Percentiles rank a stretch among this genome's conserved stretches.
Conservation (phyloP, 2,888 invertebrate genomes). For the Trilocha varians region DNA sequence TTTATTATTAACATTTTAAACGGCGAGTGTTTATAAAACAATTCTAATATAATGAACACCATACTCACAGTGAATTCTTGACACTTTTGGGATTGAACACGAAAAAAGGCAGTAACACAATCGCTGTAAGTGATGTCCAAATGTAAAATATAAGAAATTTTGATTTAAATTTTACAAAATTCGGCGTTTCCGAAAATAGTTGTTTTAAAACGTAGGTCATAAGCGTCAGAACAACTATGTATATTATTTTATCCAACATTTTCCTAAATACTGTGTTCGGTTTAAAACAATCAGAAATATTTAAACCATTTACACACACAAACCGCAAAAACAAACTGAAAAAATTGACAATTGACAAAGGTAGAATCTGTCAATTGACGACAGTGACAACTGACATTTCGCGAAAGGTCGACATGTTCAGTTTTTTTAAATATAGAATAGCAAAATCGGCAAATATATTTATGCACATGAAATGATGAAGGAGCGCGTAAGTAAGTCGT, state of each 20-base stretch:
- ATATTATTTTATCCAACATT: conserved; percentile 63
- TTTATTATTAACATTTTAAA: background rate
- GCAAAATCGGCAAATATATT: too few relatives aligned
- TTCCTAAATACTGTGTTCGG: conserved; percentile 9
- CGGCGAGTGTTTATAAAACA: background rate
- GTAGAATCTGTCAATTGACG: too few relatives aligned
- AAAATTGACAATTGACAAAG: too few relatives aligned
- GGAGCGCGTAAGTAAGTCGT: too few relatives aligned
- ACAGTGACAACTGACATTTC: too few relatives aligned
- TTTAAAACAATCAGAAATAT: too few relatives aligned
- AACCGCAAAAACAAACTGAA: too few relatives aligned
- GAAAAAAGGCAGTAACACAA: conserved; percentile 61
- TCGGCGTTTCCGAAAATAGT: conserved; percentile 64
- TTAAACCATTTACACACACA: too few relatives aligned
- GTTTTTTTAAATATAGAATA: too few relatives aligned
- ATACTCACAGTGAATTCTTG: conserved; percentile 70
- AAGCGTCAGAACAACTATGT: conserved; percentile 42
- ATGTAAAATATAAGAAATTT: conserved; percentile 66
- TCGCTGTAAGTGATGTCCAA: conserved; percentile 51
- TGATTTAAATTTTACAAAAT: conserved; percentile 64
- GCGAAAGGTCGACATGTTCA: too few relatives aligned
- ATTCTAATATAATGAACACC: too few relatives aligned
- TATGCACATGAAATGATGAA: too few relatives aligned
- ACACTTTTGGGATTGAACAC: conserved; percentile 68
- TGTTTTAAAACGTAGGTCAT: conserved; percentile 61